These are phyloP conservation scores for Drosophila monieri DNA, from an alignment of 2,888 invertebrate species.

Conservation along the genomic window DNA sequence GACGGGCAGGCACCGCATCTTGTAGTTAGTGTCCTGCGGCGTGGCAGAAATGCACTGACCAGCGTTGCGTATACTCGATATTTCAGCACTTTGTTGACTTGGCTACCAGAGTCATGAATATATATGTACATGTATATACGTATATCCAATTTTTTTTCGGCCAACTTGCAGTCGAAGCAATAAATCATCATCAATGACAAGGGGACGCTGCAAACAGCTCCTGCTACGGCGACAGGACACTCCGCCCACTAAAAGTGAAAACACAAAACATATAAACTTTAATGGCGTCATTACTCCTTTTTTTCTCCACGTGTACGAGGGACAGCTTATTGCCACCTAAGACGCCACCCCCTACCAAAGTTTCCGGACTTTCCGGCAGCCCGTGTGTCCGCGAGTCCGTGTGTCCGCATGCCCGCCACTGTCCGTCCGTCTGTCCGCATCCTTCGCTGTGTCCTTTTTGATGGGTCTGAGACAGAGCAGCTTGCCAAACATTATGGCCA, in stretches of 20 bases:
- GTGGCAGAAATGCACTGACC: slow-evolving; percentile 7
- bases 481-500: slow-evolving; percentile 24
- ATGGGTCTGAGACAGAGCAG: slow-evolving; percentile 19
- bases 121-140: neutral
- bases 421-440: neutral
- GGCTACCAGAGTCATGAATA: slow-evolving; percentile 16
- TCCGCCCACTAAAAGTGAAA: slow-evolving; percentile 27
- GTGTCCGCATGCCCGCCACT: neutral
- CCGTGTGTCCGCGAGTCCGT: neutral
- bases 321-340: slow-evolving; percentile 2
- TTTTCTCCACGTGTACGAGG: neutral
- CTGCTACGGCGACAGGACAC: neutral
- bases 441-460: slow-evolving; percentile 10
- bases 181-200: slow-evolving; percentile 43
- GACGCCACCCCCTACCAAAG: neutral
- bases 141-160: slow-evolving; percentile 7
- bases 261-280: slow-evolving; percentile 34
- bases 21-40: neutral
- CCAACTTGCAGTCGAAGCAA: slow-evolving; percentile 26
- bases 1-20: neutral
- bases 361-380: neutral
- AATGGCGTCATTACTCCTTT: slow-evolving; percentile 30
- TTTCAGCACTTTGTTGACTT: neutral
- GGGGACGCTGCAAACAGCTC: neutral
- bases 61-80: slow-evolving; percentile 38